These are phyloP conservation scores for Pararge aegeria DNA, from an alignment of 1,140 invertebrate genomes.

Conservation along the genomic window DNA sequence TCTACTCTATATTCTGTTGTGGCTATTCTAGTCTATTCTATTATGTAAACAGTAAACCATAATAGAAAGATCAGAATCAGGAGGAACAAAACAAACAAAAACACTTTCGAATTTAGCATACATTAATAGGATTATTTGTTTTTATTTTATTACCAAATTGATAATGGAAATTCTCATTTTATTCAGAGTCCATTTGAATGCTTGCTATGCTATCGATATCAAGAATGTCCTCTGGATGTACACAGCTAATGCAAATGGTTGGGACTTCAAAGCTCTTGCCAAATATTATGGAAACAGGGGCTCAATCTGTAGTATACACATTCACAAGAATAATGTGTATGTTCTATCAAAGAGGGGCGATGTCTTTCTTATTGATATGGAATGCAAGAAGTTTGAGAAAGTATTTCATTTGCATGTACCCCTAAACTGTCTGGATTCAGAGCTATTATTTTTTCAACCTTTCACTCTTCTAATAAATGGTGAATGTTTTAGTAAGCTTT, in stretches of 20 bases:
- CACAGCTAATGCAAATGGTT: slow-evolving; percentile 10
- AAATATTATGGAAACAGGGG: slow-evolving; percentile 18
- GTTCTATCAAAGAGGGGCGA: slow-evolving; percentile 24
- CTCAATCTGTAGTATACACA: slow-evolving; percentile 17
- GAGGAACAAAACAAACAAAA: too few relatives aligned
- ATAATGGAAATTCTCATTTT: not conserved
- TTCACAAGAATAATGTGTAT: slow-evolving; percentile 28
- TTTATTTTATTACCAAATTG: too few relatives aligned
- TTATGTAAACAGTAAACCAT: too few relatives aligned
- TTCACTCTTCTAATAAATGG: slow-evolving; percentile 27
- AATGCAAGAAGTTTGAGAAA: slow-evolving; percentile 17
- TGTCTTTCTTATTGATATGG: slow-evolving; percentile 17
- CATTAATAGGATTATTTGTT: too few relatives aligned
- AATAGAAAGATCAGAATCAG: too few relatives aligned
- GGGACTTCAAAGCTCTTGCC: slow-evolving; percentile 10
- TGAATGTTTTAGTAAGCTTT: too few relatives aligned
- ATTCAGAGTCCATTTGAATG: slow-evolving; percentile 29
- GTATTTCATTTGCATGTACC: slow-evolving; percentile 15
- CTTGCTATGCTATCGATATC: slow-evolving; percentile 29
- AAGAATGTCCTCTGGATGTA: slow-evolving; percentile 21
- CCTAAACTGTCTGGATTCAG: slow-evolving; percentile 4
- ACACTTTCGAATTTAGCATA: too few relatives aligned
- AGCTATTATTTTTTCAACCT: slow-evolving; percentile 26
- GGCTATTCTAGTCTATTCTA: too few relatives aligned
- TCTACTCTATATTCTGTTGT: too few relatives aligned